Base-by-base conservation (phyloP, 2,797 vertebrate genomes). In the Lagodon rhomboides region DNA sequence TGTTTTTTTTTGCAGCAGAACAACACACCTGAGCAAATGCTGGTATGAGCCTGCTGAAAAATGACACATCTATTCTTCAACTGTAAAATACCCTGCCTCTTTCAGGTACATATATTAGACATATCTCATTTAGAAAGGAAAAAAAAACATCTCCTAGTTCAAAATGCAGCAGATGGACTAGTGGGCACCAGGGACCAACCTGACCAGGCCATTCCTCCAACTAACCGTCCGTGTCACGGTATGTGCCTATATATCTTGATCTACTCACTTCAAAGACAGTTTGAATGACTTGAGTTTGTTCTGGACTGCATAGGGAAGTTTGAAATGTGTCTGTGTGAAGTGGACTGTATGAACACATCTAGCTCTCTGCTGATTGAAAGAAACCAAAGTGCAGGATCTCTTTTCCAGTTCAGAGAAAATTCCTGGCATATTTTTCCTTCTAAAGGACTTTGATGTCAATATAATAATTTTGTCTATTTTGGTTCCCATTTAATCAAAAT, bases 401-500 rank as follows among this genome's bases (percentile, higher is more conserved):
- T 78, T 78, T 50, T 87, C 60, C 68, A 72, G 77, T 79, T 89
- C 88, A 41, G 51, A 77, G 73, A 86, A 84, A 80, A 88, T 89
- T 89, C 80, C 73, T 51, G 9, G 67, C 77, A 90, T 90, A 77
- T 65, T 85, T 91, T 91, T 68, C 83, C 87, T 75, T 91, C 71
- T 82, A 75, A 89, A 85, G 67, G 63, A 89, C 84, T 86, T 87
- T 5, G 25, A 88, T 85, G 75, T 72, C 69, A 86, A 76, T 89
- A 78, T 63, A 77, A 87, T 85, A 12, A 77, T 75, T 75, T 59
- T 47, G 30, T 64, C 77, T 87, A 64, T 85, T 89, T 89, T 86
- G 83, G 83, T 73, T 84, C 58, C 69, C 61, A 85, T 80, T 86
- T 71, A 73, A 84, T 85, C 73, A 83, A 90, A 84, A 80, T 44